phyloP scores from a whole-genome alignment of 1,140 invertebrate genomes.

The Wiebesia pumilae region DNA sequence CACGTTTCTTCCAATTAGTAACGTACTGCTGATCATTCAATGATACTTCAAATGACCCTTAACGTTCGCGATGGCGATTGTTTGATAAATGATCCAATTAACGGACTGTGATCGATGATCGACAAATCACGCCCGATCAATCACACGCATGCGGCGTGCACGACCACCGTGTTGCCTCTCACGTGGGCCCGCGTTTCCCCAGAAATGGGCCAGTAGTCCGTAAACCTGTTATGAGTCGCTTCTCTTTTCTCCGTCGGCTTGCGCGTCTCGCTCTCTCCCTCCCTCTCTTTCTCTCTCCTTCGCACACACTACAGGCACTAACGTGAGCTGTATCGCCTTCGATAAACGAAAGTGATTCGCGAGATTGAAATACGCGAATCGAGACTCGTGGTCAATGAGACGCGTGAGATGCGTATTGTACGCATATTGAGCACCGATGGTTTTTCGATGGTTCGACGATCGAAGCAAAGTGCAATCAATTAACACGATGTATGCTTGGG shows the following conservation, averaged over 20 bases:
- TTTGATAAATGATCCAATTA: slow-evolving; percentile 52
- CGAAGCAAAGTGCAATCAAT: neutral
- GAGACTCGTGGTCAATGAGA: neutral
- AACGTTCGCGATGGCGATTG: slow-evolving; percentile 34
- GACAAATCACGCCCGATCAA: slow-evolving; percentile 48
- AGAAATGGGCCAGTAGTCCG: slow-evolving; percentile 46
- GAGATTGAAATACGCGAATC: neutral
- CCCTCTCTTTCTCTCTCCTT: neutral
- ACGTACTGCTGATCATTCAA: neutral
- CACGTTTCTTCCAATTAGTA: slow-evolving; percentile 22
- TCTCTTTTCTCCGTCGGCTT: too few species aligned
- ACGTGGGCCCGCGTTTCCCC: slow-evolving; percentile 1
- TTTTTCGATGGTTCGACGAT: slow-evolving; percentile 25
- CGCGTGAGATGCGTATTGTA: neutral
- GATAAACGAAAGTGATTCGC: slow-evolving; percentile 50
- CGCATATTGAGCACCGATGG: neutral
- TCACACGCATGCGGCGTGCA: slow-evolving; percentile 15
- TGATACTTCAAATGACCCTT: neutral
- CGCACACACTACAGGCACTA: neutral
- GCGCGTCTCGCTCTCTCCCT: neutral
- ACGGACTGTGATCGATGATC: slow-evolving; percentile 50
- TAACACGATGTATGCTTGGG: neutral
- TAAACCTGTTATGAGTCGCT: slow-evolving; percentile 35
- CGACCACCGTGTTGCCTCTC: slow-evolving; percentile 27
- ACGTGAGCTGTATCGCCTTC: neutral